These are phyloP conservation scores for Babylonia areolata DNA, from an alignment of 1,140 invertebrate genomes.

Conservation along the genomic window DNA sequence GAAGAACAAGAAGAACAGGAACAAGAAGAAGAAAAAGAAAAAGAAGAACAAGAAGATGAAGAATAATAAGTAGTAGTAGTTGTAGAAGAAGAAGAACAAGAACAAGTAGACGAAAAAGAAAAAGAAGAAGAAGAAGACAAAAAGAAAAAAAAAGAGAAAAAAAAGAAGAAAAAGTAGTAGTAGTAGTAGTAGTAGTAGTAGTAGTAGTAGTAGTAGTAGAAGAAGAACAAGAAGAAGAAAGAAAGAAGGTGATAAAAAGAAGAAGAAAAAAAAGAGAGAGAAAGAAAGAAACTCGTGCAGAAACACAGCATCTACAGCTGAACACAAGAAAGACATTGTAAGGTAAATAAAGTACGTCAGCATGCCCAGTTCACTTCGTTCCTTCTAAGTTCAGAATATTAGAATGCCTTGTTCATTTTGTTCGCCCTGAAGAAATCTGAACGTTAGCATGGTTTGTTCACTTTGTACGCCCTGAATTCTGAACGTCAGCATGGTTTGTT, in stretches of 20 bases:
- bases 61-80: not conserved
- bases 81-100: not conserved
- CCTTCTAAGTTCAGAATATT: too few species aligned
- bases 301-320: not conserved
- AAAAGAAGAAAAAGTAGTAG: not conserved
- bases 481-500: too few species aligned
- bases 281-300: not conserved
- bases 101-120: not conserved
- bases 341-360: too few species aligned
- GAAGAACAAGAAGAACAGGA: not conserved
- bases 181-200: not conserved
- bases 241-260: not conserved
- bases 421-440: too few species aligned
- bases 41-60: not conserved
- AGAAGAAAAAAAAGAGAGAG: not conserved
- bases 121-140: not conserved
- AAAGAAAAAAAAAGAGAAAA: not conserved
- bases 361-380: too few species aligned
- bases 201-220: not conserved
- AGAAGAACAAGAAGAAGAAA: slow-evolving; percentile 7
- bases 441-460: too few species aligned
- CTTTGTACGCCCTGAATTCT: too few species aligned
- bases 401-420: too few species aligned
- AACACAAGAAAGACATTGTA: not conserved
- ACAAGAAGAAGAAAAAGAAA: not conserved